A percentile compares a stretch with the other conserved stretches of the same genome.
These are phyloP conservation scores for Corythornis leucogaster DNA, from an alignment of 2,797 vertebrate genomes.

Conservation along the genomic window DNA sequence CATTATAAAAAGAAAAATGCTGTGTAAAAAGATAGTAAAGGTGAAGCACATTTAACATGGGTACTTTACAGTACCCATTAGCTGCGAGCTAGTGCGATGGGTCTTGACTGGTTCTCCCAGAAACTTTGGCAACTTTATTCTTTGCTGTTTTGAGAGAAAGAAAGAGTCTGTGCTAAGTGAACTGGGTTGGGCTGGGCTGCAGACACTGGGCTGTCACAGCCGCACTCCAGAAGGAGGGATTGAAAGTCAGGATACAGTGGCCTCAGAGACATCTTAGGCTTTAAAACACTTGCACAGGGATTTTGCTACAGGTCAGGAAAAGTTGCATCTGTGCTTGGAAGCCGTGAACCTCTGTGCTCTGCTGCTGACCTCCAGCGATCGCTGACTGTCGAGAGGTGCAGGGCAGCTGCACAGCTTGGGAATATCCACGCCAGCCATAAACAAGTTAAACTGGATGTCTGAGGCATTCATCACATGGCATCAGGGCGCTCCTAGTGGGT, in stretches of 20 bases:
- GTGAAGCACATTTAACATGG: constrained; percentile 41
- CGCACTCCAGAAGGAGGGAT: accelerated
- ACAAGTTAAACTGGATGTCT: constrained; percentile 34
- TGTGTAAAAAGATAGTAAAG: constrained; percentile 56
- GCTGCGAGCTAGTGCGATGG: constrained; percentile 41
- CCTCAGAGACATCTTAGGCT: not conserved
- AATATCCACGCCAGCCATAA: not conserved
- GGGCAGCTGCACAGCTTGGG: not conserved
- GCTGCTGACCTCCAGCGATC: not conserved
- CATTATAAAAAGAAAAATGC: constrained; percentile 45
- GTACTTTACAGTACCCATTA: constrained; percentile 24
- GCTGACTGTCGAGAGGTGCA: accelerated
- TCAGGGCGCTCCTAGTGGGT: constrained; percentile 10
- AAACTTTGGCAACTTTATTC: constrained; percentile 43
- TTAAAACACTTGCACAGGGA: not conserved
- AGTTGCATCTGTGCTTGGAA: not conserved
- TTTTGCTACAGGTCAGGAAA: not conserved
- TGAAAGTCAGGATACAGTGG: not conserved
- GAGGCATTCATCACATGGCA: constrained; percentile 34
- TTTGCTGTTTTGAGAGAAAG: constrained; percentile 53
- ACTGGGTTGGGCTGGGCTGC: not conserved
- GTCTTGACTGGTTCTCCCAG: constrained; percentile 62
- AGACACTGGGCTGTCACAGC: not conserved
- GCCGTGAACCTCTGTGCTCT: not conserved
- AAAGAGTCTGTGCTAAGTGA: not conserved